Percentiles rank a stretch among this genome's conserved stretches.
These are phyloP conservation scores for Leptestheria dahalacensis DNA, from an alignment of 1,140 invertebrate genomes.

Conservation along the genomic window DNA sequence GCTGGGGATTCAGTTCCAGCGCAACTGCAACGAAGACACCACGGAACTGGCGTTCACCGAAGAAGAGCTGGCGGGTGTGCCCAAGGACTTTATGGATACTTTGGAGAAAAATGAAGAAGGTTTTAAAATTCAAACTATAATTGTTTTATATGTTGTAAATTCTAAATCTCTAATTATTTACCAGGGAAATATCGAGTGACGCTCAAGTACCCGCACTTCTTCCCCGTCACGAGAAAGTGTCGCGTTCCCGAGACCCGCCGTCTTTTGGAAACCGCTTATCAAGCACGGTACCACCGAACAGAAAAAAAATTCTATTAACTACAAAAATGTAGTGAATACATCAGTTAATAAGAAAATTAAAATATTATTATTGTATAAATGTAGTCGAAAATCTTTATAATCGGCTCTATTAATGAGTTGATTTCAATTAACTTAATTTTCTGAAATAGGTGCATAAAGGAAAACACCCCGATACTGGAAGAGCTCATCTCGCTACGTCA, in stretches of 20 bases:
- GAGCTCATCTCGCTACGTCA: constrained; percentile 34
- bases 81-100: constrained; percentile 30
- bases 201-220: constrained; percentile 38
- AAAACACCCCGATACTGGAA: constrained; percentile 36
- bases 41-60: constrained; percentile 32
- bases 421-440: constrained; percentile 10
- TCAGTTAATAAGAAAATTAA: too few species aligned
- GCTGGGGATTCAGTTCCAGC: constrained; percentile 33
- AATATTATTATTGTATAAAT: too few species aligned
- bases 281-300: constrained; percentile 27
- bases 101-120: constrained; percentile 29
- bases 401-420: too few species aligned
- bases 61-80: constrained; percentile 33
- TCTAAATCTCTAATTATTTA: constrained; percentile 24
- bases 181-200: constrained; percentile 32
- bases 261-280: constrained; percentile 32
- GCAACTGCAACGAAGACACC: constrained; percentile 37
- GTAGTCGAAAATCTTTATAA: too few species aligned
- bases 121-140: not conserved
- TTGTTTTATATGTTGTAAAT: not conserved
- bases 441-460: constrained; percentile 30
- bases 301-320: not conserved
- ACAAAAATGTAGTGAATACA: too few species aligned
- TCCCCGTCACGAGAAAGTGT: constrained; percentile 37
- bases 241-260: constrained; percentile 31